Conservation (phyloP, 2,888 invertebrate species). For the Drosophila paranaensis region DNA sequence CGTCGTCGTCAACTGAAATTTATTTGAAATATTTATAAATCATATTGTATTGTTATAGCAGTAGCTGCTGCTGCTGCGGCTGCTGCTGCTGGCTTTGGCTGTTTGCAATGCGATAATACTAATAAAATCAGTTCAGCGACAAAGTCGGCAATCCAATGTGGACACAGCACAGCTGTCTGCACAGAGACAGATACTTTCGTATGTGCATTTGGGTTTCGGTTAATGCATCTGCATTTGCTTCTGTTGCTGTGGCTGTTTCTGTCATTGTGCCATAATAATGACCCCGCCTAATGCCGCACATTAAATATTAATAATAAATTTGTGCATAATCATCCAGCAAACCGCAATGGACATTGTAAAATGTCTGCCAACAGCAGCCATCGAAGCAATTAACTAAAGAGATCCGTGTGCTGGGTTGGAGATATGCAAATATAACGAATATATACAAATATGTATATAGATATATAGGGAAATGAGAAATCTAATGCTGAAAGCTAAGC, state of each 20-base stretch:
- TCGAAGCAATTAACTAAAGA: conserved; percentile 8
- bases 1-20: conserved; percentile 33
- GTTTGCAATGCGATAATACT: conserved; percentile 39
- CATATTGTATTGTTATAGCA: conserved; percentile 34
- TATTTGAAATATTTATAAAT: conserved; percentile 60
- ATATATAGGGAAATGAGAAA: too few relatives aligned
- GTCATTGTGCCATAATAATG: conserved; percentile 15
- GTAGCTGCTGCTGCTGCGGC: conserved; percentile 8
- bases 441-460: neutral
- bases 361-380: neutral
- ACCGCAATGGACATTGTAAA: conserved; percentile 23
- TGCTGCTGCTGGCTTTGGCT: conserved; percentile 7
- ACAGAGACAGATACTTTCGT: conserved; percentile 6
- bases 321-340: conserved; percentile 57
- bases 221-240: conserved; percentile 9
- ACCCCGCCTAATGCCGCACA: conserved; percentile 39
- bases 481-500: neutral
- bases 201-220: conserved; percentile 2
- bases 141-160: conserved; percentile 58
- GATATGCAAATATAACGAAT: neutral
- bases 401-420: neutral
- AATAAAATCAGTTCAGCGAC: conserved; percentile 62
- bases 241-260: conserved; percentile 6
- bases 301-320: conserved; percentile 60
- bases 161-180: neutral